Conservation (phyloP, 2,113 vertebrate species). For the Petroica traversi region DNA sequence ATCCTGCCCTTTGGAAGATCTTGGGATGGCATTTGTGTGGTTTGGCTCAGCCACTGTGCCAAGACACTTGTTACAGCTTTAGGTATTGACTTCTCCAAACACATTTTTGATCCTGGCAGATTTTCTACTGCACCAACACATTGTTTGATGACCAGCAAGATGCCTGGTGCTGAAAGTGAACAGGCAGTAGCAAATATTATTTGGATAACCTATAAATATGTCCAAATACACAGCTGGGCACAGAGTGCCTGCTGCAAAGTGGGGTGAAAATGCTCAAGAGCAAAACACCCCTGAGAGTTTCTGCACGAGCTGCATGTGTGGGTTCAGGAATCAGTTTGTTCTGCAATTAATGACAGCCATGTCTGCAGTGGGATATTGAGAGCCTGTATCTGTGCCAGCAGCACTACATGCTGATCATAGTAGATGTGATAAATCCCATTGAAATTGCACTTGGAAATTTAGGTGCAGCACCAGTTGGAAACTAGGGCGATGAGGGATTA, state of each 20-base stretch:
- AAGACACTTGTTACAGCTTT: not conserved
- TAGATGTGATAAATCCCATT: slow-evolving; percentile 35
- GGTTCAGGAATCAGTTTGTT: slow-evolving; percentile 9
- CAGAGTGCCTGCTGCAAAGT: not conserved
- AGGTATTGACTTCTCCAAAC: not conserved
- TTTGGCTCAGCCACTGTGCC: not conserved
- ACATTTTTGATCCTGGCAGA: not conserved
- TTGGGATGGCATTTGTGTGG: not conserved
- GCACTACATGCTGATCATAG: not conserved
- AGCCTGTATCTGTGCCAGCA: slow-evolving; percentile 14
- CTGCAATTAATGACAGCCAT: not conserved
- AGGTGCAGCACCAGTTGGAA: slow-evolving; percentile 43
- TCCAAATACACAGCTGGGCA: not conserved
- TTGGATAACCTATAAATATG: not conserved
- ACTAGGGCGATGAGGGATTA: slow-evolving; percentile 55
- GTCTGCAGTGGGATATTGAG: not conserved
- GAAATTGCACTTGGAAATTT: slow-evolving; percentile 60
- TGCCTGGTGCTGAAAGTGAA: not conserved
- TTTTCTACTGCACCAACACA: not conserved
- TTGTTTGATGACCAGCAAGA: not conserved
- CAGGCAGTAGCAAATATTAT: not conserved
- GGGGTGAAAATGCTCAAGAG: not conserved
- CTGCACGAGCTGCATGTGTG: not conserved
- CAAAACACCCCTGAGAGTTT: not conserved
- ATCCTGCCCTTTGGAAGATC: not conserved